Percentiles rank a stretch among this genome's conserved stretches.
These are phyloP conservation scores for Trachythela sp. DNA, from an alignment of 64 coral and sea anemone genomes.

Conservation along the genomic window DNA sequence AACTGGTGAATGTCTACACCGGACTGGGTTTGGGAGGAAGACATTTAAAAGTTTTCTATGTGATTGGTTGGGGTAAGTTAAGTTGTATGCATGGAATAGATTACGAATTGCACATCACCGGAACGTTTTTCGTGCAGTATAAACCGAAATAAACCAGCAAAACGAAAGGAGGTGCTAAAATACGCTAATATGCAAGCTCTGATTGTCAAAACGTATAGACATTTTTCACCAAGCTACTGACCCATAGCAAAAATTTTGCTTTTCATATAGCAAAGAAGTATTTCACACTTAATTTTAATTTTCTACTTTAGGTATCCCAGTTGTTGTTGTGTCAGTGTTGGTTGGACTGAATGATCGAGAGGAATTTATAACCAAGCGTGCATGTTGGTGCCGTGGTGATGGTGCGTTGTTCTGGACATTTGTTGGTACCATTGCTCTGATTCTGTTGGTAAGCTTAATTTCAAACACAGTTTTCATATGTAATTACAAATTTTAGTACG, in stretches of 20 bases:
- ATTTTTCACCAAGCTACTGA: too few relatives aligned
- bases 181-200: too few relatives aligned
- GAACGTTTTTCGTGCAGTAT: background rate
- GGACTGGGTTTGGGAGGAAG: background rate
- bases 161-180: too few relatives aligned
- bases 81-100: background rate
- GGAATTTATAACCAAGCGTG: background rate
- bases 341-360: background rate
- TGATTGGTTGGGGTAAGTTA: conserved; percentile 7
- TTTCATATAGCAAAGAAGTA: too few relatives aligned
- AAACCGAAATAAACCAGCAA: too few relatives aligned
- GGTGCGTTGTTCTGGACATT: background rate
- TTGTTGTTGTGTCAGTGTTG: background rate
- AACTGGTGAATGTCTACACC: conserved; percentile 23
- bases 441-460: background rate
- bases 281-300: too few relatives aligned
- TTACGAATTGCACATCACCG: background rate
- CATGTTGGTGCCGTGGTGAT: background rate
- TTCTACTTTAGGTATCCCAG: background rate
- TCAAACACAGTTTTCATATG: background rate
- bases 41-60: background rate
- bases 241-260: too few relatives aligned
- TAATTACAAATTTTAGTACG: too few relatives aligned
- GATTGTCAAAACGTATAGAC: too few relatives aligned
- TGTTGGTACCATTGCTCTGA: background rate